Percentiles rank a stretch among this genome's conserved stretches.
phyloP scores from a whole-genome alignment of 2,113 vertebrate genomes.

The Pampusana beccarii region DNA sequence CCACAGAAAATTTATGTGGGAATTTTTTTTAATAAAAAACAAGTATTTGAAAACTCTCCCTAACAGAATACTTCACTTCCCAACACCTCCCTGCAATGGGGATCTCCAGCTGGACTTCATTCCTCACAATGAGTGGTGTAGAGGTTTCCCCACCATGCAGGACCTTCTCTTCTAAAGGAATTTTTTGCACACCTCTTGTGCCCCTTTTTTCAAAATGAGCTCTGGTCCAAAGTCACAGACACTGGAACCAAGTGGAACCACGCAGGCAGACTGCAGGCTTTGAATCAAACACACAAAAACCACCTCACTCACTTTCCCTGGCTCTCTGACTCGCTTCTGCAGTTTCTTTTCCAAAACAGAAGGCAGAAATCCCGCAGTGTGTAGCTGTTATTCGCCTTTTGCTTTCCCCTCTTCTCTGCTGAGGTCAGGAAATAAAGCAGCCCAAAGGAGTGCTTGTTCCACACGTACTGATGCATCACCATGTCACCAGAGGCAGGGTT shows the following conservation, averaged over 20 bases:
- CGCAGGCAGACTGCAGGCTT: background rate
- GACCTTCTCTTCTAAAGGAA: background rate
- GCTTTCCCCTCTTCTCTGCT: background rate
- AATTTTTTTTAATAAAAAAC: background rate
- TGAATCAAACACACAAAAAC: background rate
- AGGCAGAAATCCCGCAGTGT: background rate
- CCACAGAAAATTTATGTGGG: background rate
- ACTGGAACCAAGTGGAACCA: background rate
- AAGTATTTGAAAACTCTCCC: background rate
- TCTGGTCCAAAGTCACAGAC: background rate
- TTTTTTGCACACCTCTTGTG: background rate
- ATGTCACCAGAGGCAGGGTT: background rate
- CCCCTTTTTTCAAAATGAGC: background rate
- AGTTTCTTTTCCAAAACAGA: constrained; percentile 28
- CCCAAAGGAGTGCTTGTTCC: background rate
- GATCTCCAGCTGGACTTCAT: background rate
- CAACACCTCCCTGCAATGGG: fast-evolving
- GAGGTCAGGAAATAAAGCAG: background rate
- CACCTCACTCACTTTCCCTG: background rate
- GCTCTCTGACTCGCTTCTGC: background rate
- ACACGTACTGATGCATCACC: fast-evolving
- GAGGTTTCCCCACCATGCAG: background rate
- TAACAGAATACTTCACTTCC: background rate
- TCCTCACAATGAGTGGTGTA: background rate
- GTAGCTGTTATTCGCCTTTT: background rate